Base-by-base conservation (phyloP, 2,797 vertebrate species). In the Myiothlypis coronata region DNA sequence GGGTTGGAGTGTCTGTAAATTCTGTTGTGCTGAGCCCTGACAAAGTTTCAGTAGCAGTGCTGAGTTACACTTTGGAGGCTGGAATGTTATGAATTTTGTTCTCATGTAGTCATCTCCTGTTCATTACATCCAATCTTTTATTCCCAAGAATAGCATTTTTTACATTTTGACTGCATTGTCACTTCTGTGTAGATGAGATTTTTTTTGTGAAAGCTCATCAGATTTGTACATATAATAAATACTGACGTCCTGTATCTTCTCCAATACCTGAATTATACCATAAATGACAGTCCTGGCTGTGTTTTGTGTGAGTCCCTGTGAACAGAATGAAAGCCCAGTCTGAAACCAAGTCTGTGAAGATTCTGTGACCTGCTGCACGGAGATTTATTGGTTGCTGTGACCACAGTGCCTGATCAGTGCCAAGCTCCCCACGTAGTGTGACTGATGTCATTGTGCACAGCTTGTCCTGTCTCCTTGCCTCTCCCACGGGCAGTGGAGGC, bases 61-160 rank as follows among this genome's bases (percentile, higher is more conserved):
- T 78, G 28, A 91, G 60, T 32, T 80, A 2, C 43, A 43, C 34
- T 65, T 47, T 17, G 9, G 50, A 61, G 68, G 78, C 10, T 10
- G 30, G 30, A 37, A 27, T 27, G 30, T 81, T 80, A 20, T 0
- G 2, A 24, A 28, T 50, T 86, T 63, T 84, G 22, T 57, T 83
- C 20, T 35, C 1, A 0, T 75, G 2, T 6, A 68, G 27, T 68
- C 22, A 20, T 9, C 8, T 28, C 30, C 24, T 20, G 76, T 81
- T 86, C 68, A 61, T 88, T 69, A 32, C 37, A 39, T 60, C 11
- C 49, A 61, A 32, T 83, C 43, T 27, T 69, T 76, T 75, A 53
- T 78, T 86, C 50, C 46, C 43, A 35, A 13, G 49, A 77, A 27
- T 50, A 24, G 9, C 26, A 43, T 93, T 89, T 75, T 65, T 13